A percentile compares a stretch with the other conserved stretches of the same genome.
Evolutionary conservation across 2,113 vertebrate species (phyloP).

Genomic region (Sinocyclocheilus maitianheensis): DNA sequence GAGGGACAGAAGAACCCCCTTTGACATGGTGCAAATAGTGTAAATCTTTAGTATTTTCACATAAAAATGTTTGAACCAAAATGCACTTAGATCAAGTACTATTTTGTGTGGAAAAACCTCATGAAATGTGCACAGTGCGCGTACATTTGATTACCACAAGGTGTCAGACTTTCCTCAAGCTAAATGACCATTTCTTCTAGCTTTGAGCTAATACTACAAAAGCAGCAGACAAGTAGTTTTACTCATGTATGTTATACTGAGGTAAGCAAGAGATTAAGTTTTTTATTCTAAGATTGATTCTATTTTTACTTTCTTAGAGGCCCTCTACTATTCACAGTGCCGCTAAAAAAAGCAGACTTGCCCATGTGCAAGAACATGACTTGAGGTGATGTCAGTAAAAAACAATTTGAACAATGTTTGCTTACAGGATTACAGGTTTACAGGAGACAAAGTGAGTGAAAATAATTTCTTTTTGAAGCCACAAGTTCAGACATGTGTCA

Average conservation of each 20-base stretch:
- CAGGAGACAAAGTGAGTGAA: neutral
- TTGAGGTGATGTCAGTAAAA: slow-evolving; percentile 61
- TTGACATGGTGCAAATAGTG: neutral
- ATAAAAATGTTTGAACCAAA: neutral
- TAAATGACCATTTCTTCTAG: neutral
- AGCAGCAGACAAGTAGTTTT: neutral
- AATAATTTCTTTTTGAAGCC: slow-evolving; percentile 29
- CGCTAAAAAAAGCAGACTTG: slow-evolving; percentile 66
- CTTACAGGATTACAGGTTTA: slow-evolving; percentile 19
- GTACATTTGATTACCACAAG: slow-evolving; percentile 19
- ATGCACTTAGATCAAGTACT: neutral
- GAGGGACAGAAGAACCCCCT: neutral
- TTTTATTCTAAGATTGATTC: too few relatives aligned
- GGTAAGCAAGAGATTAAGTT: neutral
- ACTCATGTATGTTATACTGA: neutral
- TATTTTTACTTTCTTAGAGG: neutral
- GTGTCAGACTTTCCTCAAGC: slow-evolving; percentile 22
- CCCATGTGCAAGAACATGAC: slow-evolving; percentile 39
- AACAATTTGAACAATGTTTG: slow-evolving; percentile 27
- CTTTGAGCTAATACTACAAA: neutral
- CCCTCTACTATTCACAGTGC: slow-evolving; percentile 29
- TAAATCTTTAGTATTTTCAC: slow-evolving; percentile 18
- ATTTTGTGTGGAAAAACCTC: neutral
- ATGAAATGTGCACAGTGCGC: neutral
- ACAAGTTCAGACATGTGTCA: slow-evolving; percentile 42